These are phyloP conservation scores for Brenthis ino DNA, from an alignment of 2,888 invertebrate species.

Conservation along the genomic window DNA sequence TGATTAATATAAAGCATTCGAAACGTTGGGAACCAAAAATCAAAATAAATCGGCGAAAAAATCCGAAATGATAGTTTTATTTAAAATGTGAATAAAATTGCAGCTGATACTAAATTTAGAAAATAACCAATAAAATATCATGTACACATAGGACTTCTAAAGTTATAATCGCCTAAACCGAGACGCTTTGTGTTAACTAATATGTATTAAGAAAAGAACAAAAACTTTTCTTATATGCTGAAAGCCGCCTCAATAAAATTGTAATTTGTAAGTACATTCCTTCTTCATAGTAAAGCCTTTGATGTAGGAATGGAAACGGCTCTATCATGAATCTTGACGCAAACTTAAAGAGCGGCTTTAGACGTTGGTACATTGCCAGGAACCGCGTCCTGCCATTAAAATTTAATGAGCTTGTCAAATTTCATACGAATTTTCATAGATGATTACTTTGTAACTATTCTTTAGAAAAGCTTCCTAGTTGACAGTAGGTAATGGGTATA, in stretches of 20 bases:
- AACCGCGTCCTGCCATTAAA: conserved; percentile 35
- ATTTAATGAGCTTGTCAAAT: conserved; percentile 45
- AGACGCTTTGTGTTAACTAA: background rate
- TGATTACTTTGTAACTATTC: conserved; percentile 27
- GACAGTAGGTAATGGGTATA: conserved; percentile 1
- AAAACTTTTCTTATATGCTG: background rate
- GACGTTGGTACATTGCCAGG: conserved; percentile 35
- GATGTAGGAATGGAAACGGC: conserved; percentile 12
- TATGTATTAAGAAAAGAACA: background rate
- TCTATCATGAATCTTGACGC: conserved; percentile 12
- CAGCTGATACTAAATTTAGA: too few species aligned
- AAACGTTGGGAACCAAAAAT: too few species aligned
- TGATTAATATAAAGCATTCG: too few species aligned
- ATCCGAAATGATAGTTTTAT: too few species aligned
- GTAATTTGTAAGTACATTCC: background rate
- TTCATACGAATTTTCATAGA: conserved; percentile 41
- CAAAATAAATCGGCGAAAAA: too few species aligned
- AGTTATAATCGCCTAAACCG: too few species aligned
- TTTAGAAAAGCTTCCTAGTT: conserved; percentile 26
- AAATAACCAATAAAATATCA: too few species aligned
- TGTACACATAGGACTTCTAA: too few species aligned
- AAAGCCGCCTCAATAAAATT: background rate
- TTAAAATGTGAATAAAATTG: too few species aligned
- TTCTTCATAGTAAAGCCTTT: conserved; percentile 13
- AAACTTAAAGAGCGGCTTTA: conserved; percentile 14